Evolutionary conservation across 1,140 invertebrate genomes (phyloP), one percentile per base, ranked within the genome.

Genomic region (Cotesia chilonis): DNA sequence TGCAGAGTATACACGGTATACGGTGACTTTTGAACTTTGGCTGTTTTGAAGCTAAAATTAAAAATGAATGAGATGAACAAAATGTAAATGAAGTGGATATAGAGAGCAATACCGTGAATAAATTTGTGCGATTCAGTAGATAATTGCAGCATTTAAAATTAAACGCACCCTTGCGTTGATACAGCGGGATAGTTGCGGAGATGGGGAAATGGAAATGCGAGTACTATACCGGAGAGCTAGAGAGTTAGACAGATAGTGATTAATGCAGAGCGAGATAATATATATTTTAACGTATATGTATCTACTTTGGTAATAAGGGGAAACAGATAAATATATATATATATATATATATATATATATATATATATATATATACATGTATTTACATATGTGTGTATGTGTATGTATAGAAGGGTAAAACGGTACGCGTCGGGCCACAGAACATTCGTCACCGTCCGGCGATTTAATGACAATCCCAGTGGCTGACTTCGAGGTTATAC

Each of bases 101-200:
- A 47, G 47, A 66, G 64, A 20, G 41, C 10, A 47, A 10, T 47
- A 47, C 38, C 17, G 14, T 28, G 66, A 55, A 68, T 68, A 68
- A 68, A 68, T 68, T 68, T 68, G 66, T 54, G 66, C 36, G 41
- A 68, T 68, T 68, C 51, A 68, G 51, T 55, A 36, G 66, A 68
- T 68, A 68, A 68, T 68, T 68, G 47, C 38, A 28, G 66, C 64
- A 66, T 68, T 68, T 68, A 55, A 68, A 68, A 68, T 68, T 68
- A 68, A 68, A 54, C 54, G 66, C 28, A 9, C 66, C 52, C 51
- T 54, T 38, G 41, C 35, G 37, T 68, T 68, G 66, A 68, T 68
- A 68, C 51, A 41, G 10, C 37, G 20, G 57, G 20, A 59, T 28
- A 28, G 28, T 3, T 28, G 28, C 7, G 57, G 20, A 28, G 41